Base-by-base conservation (phyloP, 2,797 vertebrate genomes). In the Neoniphon sammara region DNA sequence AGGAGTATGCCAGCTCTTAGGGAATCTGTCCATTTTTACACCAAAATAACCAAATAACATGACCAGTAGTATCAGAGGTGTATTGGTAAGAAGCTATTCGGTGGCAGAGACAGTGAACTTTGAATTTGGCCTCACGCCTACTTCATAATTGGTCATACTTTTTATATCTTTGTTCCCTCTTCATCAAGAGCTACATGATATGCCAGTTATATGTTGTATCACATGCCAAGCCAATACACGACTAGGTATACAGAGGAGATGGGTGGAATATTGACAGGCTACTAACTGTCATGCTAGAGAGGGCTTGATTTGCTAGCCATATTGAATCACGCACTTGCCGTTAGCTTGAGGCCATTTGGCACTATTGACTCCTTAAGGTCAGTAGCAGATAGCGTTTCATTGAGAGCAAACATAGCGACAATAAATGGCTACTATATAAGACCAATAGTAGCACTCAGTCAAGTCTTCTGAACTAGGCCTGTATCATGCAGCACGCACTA, bases 71-170 rank as follows among this genome's bases (percentile, higher is more conserved):
- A 20, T 18, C 18, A 49, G 47, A 6, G 47, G 18, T 5, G 7
- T 18, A 1, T 17, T 10, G 34, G 12, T 2, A 66, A 76, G 36
- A 31, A 30, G 54, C 15, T 25, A 21, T 17, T 17, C 7, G 8
- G 53, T 77, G 27, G 5, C 1, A 56, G 14, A 73, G 34, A 23
- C 12, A 60, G 23, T 61, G 65, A 60, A 78, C 77, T 78, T 84
- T 80, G 61, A 55, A 14, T 65, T 3, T 2, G 3, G 0, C 23
- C n/a, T 20, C 5, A 20, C 20, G 17, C 5, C n/a, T 46, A 4
- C 15, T 7, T 18, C n/a, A 7, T 49, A 49, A 49, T 49, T 20
- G n/a, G n/a, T 49, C 17, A 49, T 49, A 20, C 47, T 17, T 15
- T 46, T 56, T 66, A 15, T 61, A 78, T 65, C 64, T 49, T 4